Percentiles rank a stretch among this genome's conserved stretches.
Conservation (phyloP, 2,113 vertebrate species). For the Acrocephalus kingi region DNA sequence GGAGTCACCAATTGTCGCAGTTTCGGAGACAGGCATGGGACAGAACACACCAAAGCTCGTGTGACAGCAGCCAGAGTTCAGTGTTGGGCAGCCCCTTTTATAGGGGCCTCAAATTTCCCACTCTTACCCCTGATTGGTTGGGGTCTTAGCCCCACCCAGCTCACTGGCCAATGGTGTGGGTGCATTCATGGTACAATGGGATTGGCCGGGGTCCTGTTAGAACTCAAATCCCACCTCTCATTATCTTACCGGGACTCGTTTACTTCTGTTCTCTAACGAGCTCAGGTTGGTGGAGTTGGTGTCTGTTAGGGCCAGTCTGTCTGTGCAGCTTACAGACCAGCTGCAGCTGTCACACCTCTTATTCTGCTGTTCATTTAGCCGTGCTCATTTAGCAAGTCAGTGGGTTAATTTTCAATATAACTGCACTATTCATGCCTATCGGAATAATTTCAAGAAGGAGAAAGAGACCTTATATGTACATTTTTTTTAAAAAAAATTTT, state of each 20-base stretch:
- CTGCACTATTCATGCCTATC: neutral
- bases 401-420: neutral
- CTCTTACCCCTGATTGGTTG: no score
- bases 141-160: no score
- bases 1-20: neutral
- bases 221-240: neutral
- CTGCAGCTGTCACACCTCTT: neutral
- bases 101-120: no score
- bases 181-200: no score
- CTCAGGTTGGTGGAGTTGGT: neutral
- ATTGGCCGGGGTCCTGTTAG: no score
- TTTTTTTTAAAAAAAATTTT: neutral
- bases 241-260: neutral
- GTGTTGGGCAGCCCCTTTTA: no score
- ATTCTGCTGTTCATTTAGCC: neutral
- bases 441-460: neutral
- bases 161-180: no score
- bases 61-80: neutral
- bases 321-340: neutral
- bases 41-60: neutral
- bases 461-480: neutral
- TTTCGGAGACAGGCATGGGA: neutral
- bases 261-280: neutral
- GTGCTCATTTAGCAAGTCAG: neutral
- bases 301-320: neutral